These are phyloP conservation scores for Psilopsiagon aurifrons DNA, from an alignment of 2,113 vertebrate species.

Conservation along the genomic window DNA sequence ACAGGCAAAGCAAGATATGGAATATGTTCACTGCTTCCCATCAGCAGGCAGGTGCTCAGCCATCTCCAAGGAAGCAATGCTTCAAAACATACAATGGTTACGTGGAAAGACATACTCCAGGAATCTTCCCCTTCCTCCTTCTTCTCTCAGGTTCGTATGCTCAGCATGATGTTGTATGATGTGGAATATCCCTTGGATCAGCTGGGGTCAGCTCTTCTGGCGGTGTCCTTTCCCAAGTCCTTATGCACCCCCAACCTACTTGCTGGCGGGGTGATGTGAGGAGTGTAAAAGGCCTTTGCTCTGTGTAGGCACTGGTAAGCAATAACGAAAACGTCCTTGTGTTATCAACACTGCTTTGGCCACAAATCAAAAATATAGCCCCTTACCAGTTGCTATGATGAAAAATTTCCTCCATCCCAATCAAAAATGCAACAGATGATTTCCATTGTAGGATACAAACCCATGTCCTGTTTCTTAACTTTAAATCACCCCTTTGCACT, in stretches of 20 bases:
- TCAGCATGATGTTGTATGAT: neutral
- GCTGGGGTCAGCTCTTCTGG: neutral
- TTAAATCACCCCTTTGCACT: neutral
- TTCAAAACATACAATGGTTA: rapidly evolving
- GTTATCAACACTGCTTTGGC: neutral
- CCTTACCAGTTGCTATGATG: neutral
- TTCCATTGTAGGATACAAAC: neutral
- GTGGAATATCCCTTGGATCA: neutral
- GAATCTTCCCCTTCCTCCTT: neutral
- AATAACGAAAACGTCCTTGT: neutral
- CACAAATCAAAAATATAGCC: neutral
- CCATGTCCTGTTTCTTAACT: neutral
- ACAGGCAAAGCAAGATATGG: neutral
- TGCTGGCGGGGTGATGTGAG: rapidly evolving
- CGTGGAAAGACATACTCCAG: neutral
- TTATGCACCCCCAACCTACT: neutral
- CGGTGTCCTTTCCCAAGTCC: neutral
- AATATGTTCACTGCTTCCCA: neutral
- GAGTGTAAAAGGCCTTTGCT: neutral
- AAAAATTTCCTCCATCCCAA: neutral
- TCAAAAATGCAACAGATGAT: neutral
- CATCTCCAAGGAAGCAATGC: neutral
- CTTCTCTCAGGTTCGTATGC: neutral
- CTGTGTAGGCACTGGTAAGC: neutral
- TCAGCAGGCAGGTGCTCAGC: neutral